Evolutionary conservation across 2,113 vertebrate genomes (phyloP).

Genomic region (Noturus placidus): DNA sequence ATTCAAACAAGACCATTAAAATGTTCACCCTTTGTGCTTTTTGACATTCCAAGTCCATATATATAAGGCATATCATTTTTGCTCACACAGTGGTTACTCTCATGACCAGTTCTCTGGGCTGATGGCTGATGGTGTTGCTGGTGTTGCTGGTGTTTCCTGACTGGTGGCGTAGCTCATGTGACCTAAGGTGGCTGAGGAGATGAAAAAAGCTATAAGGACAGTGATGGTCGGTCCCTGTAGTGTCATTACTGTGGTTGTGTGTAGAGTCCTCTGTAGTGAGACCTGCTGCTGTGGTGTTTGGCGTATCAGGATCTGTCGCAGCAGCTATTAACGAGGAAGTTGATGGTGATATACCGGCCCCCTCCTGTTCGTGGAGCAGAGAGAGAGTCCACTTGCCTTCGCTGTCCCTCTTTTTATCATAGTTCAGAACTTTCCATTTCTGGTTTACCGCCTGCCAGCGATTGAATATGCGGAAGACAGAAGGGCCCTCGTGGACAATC

Average conservation of each 20-base stretch:
- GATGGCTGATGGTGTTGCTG: conserved; percentile 73
- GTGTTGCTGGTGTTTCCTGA: conserved; percentile 73
- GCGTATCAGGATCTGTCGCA: conserved; percentile 62
- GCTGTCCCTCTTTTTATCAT: conserved; percentile 91
- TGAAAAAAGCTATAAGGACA: conserved; percentile 97
- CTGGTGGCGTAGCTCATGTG: conserved; percentile 84
- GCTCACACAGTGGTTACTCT: conserved; percentile 96
- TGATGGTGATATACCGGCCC: conserved; percentile 69
- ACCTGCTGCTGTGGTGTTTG: conserved; percentile 47
- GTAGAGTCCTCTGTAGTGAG: conserved; percentile 66
- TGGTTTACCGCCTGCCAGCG: conserved; percentile 99
- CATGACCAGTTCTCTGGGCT: conserved; percentile 92
- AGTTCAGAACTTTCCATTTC: conserved; percentile 99
- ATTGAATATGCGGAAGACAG: conserved; percentile 97
- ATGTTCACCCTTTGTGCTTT: conserved; percentile 17
- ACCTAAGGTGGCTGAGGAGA: conserved; percentile 93
- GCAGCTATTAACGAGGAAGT: conserved; percentile 79
- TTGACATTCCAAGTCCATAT: conserved; percentile 13
- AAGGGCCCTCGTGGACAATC: conserved; percentile 96
- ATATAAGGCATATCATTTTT: conserved; percentile 69
- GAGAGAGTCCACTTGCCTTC: conserved; percentile 81
- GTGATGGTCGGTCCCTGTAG: conserved; percentile 87
- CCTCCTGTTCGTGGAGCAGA: conserved; percentile 77
- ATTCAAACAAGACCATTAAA: not conserved
- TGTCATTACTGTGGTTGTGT: conserved; percentile 66